Percentiles rank a stretch among this genome's conserved stretches.
Conservation (phyloP, 2,113 vertebrate genomes). For the Sprattus sprattus region DNA sequence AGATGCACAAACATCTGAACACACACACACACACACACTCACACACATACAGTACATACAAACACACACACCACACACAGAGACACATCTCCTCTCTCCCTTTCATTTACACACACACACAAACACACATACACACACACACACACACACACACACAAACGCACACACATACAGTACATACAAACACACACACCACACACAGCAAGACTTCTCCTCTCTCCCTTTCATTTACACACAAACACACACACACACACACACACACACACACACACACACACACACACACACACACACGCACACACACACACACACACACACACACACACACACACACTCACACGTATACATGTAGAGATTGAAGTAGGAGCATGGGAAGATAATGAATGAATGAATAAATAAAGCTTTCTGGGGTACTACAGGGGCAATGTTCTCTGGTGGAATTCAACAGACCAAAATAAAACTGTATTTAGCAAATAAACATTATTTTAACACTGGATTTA, state of each 20-base stretch:
- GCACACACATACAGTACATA: background rate
- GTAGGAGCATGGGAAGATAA: slow-evolving; percentile 23
- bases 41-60: background rate
- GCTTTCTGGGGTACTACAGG: background rate
- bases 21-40: background rate
- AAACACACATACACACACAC: slow-evolving; percentile 1
- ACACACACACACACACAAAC: background rate
- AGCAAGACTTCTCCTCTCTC: background rate
- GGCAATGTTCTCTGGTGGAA: slow-evolving; percentile 8
- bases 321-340: background rate
- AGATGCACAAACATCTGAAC: background rate
- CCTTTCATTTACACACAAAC: background rate
- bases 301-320: background rate
- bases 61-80: background rate
- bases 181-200: slow-evolving; percentile 1
- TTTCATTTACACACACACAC: no score
- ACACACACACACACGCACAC: background rate
- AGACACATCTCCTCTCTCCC: background rate
- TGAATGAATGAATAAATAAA: background rate
- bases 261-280: background rate
- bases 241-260: background rate
- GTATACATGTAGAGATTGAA: background rate
- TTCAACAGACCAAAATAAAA: slow-evolving; percentile 51
- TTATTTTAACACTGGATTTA: slow-evolving; percentile 28
- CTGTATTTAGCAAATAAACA: slow-evolving; percentile 47